Percentiles rank a stretch among this genome's conserved stretches.
phyloP scores from a whole-genome alignment of 2,797 vertebrate genomes.

The Ispidina lecontei region DNA sequence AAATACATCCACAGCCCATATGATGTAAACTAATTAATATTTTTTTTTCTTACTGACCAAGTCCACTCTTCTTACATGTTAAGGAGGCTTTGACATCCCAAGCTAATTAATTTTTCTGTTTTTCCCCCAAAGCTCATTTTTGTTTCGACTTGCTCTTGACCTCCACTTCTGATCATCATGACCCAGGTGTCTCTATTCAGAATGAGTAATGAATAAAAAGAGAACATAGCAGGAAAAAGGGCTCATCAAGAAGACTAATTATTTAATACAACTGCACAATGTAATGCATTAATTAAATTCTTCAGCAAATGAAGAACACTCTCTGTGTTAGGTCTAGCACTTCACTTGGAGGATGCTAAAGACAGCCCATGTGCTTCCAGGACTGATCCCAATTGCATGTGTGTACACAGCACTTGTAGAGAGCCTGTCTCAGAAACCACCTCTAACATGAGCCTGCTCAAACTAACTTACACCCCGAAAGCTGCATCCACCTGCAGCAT shows the following conservation, averaged over 20 bases:
- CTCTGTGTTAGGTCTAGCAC: background rate
- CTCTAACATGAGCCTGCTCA: background rate
- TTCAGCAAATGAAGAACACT: background rate
- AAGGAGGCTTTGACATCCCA: conserved; percentile 12
- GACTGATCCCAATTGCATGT: background rate
- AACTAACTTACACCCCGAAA: background rate
- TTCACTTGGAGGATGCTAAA: background rate
- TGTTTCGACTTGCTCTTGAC: conserved; percentile 30
- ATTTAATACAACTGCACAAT: conserved; percentile 1
- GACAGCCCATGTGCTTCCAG: background rate
- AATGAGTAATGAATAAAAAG: background rate
- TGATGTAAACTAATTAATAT: conserved; percentile 18
- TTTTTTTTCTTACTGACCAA: conserved; percentile 25
- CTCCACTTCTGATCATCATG: conserved; percentile 18
- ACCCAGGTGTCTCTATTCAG: background rate
- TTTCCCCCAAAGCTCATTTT: conserved; percentile 31
- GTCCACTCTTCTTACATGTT: background rate
- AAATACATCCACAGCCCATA: conserved; percentile 7
- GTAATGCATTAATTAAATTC: conserved; percentile 17
- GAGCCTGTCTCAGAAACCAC: background rate
- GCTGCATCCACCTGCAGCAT: background rate
- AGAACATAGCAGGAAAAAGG: background rate
- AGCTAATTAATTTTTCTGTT: conserved; percentile 60
- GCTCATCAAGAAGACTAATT: conserved; percentile 23
- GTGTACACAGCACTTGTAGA: background rate